Evolutionary conservation across 2,797 vertebrate genomes (phyloP).

Genomic region (Tokudaia tokunoshimensis): DNA sequence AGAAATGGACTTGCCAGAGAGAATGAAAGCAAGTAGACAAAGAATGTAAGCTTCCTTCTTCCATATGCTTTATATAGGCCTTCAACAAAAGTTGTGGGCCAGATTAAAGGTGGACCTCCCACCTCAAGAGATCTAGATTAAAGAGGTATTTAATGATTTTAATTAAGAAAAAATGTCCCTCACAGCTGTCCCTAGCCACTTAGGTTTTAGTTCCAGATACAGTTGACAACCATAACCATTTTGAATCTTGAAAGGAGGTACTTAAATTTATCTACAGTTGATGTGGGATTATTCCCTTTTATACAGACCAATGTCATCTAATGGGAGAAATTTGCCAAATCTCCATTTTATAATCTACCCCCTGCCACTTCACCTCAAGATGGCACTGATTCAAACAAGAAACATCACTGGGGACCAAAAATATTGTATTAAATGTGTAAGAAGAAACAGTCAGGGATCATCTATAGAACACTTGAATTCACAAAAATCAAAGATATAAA

Average conservation of each 20-base stretch:
- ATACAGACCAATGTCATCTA: constrained; percentile 32
- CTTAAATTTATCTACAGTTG: constrained; percentile 28
- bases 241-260: constrained; percentile 47
- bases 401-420: not conserved
- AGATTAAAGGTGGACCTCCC: not conserved
- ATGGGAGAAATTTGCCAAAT: not conserved
- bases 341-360: not conserved
- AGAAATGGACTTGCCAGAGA: not conserved
- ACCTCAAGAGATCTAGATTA: not conserved
- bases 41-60: not conserved
- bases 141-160: not conserved
- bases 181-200: not conserved
- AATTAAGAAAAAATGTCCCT: not conserved
- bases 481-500: not conserved
- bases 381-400: not conserved
- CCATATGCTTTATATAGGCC: not conserved
- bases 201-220: not conserved
- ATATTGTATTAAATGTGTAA: not conserved
- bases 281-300: constrained; percentile 14
- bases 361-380: not conserved
- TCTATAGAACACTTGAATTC: not conserved
- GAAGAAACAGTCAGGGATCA: not conserved
- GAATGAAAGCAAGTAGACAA: not conserved
- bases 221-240: not conserved
- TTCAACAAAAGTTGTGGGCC: not conserved